phyloP scores from a whole-genome alignment of 2,888 invertebrate genomes.

The Andrena bicolor region DNA sequence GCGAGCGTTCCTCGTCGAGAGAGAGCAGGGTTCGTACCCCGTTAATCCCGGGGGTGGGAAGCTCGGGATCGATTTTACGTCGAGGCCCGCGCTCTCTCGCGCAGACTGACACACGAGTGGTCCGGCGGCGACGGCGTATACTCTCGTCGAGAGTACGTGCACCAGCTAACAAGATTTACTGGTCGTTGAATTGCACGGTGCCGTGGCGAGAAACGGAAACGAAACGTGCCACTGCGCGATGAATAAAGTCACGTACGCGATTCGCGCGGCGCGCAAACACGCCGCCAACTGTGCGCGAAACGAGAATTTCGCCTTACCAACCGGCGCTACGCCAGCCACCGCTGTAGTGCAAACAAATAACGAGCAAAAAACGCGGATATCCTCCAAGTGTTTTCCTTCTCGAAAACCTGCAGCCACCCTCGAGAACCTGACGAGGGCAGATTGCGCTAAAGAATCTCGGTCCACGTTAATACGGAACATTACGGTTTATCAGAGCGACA shows the following conservation, averaged over 20 bases:
- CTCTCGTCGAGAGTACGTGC: conserved; percentile 28
- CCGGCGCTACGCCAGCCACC: background rate
- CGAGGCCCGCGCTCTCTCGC: conserved; percentile 26
- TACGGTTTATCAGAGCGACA: too few species aligned
- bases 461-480: too few species aligned
- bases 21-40: background rate
- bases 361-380: too few species aligned
- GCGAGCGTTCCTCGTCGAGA: background rate
- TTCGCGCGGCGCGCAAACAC: conserved; percentile 22
- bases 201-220: conserved; percentile 30
- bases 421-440: too few species aligned
- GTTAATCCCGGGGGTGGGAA: conserved; percentile 24
- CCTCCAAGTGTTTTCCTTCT: too few species aligned
- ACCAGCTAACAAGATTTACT: conserved; percentile 52
- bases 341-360: too few species aligned
- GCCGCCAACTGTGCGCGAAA: conserved; percentile 16
- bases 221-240: conserved; percentile 30
- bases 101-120: conserved; percentile 49
- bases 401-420: too few species aligned
- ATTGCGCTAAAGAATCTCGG: too few species aligned
- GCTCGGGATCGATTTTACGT: conserved; percentile 59
- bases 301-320: conserved; percentile 10
- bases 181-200: conserved; percentile 27
- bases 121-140: conserved; percentile 12
- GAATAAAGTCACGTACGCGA: conserved; percentile 38